A percentile compares a stretch with the other conserved stretches of the same genome.
Conservation (phyloP, 2,113 vertebrate species). For the Struthio camelus region DNA sequence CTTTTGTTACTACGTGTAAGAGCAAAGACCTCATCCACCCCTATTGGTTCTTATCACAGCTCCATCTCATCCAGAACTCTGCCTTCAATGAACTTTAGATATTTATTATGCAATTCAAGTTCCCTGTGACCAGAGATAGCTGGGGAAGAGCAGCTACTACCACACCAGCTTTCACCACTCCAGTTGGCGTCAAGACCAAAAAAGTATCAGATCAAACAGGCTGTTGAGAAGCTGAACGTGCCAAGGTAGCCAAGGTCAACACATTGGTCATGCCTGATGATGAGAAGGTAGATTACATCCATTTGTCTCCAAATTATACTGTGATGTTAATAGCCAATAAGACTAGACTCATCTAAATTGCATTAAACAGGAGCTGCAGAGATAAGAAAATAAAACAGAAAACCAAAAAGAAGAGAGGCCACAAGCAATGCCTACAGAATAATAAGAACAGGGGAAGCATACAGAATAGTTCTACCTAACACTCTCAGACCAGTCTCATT, state of each 20-base stretch:
- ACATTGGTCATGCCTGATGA: neutral
- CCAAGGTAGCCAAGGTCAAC: neutral
- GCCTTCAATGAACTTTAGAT: neutral
- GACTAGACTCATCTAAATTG: neutral
- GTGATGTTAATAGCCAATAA: neutral
- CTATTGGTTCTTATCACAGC: neutral
- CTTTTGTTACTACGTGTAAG: neutral
- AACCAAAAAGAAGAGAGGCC: neutral
- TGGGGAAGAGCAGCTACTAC: neutral
- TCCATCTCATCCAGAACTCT: neutral
- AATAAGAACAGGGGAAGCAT: neutral
- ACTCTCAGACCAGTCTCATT: neutral
- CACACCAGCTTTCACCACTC: neutral
- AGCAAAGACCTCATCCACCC: neutral
- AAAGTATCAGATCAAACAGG: neutral
- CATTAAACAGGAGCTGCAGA: neutral
- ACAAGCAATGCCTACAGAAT: neutral
- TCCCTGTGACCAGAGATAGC: neutral
- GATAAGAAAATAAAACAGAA: neutral
- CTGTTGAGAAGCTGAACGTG: neutral
- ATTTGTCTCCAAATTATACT: neutral
- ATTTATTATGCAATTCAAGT: neutral
- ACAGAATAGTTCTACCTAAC: neutral
- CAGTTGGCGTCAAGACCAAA: neutral
- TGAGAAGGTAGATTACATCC: neutral